phyloP scores from a whole-genome alignment of 2,888 invertebrate species.

The Coremacera marginata region DNA sequence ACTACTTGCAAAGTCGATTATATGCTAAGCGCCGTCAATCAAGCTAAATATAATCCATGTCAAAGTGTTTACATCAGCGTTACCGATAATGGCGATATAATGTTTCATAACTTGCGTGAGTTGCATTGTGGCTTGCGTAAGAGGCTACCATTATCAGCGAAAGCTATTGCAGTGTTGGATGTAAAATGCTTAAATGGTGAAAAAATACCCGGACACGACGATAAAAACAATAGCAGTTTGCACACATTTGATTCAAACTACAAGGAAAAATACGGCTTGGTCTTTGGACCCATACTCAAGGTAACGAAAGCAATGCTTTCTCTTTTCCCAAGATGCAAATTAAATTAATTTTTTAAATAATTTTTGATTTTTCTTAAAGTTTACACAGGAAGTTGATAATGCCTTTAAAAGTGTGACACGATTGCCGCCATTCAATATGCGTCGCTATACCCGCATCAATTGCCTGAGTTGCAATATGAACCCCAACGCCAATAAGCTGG shows the following conservation, averaged over 20 bases:
- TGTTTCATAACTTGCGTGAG: slow-evolving; percentile 53
- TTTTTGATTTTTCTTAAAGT: slow-evolving; percentile 5
- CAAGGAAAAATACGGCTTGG: slow-evolving; percentile 60
- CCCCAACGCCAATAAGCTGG: slow-evolving; percentile 49
- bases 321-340: not conserved
- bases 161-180: slow-evolving; percentile 50
- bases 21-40: slow-evolving; percentile 50
- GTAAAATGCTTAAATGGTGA: slow-evolving; percentile 50
- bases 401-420: slow-evolving; percentile 47
- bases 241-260: slow-evolving; percentile 50
- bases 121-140: slow-evolving; percentile 49
- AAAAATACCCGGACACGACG: not conserved
- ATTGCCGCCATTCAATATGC: slow-evolving; percentile 48
- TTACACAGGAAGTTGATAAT: slow-evolving; percentile 24
- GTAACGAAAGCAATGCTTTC: slow-evolving; percentile 38
- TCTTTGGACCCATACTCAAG: slow-evolving; percentile 53
- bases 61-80: slow-evolving; percentile 51
- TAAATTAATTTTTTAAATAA: not conserved
- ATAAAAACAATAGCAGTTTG: slow-evolving; percentile 27
- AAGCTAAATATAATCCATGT: slow-evolving; percentile 55
- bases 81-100: slow-evolving; percentile 61
- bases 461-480: slow-evolving; percentile 63
- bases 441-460: slow-evolving; percentile 57
- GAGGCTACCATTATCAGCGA: not conserved
- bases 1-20: slow-evolving; percentile 49